Conservation (phyloP, 2,113 vertebrate genomes). For the Epinephelus lanceolatus region DNA sequence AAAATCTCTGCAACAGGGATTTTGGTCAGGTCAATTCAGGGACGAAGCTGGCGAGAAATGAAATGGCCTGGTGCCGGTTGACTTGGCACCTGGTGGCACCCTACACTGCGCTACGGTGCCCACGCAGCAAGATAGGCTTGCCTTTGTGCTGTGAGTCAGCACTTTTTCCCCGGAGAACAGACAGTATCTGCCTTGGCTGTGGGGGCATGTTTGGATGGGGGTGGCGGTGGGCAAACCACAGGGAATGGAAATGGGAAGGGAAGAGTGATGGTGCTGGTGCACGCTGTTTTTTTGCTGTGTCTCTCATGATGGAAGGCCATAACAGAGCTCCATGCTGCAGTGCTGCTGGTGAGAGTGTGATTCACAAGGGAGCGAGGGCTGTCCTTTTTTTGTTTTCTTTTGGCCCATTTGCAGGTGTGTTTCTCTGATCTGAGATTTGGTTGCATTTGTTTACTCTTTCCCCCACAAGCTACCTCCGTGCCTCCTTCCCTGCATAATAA, state of each 20-base stretch:
- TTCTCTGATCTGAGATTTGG: conserved; percentile 29
- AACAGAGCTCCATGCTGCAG: conserved; percentile 47
- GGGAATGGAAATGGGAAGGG: conserved; percentile 72
- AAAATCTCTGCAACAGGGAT: not conserved
- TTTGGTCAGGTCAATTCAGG: conserved; percentile 8
- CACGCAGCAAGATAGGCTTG: conserved; percentile 59
- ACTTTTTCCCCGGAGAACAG: conserved; percentile 66
- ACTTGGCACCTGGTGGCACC: conserved; percentile 54
- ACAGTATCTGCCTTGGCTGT: conserved; percentile 60
- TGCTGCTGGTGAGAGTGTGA: conserved; percentile 11
- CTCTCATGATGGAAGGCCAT: conserved; percentile 66
- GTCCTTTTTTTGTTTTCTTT: conserved; percentile 17
- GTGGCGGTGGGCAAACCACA: conserved; percentile 43
- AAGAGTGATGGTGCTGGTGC: conserved; percentile 58
- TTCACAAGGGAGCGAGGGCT: conserved; percentile 5
- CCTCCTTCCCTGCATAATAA: conserved; percentile 13
- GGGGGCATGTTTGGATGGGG: conserved; percentile 52
- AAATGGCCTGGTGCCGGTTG: conserved; percentile 39
- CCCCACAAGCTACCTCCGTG: conserved; percentile 3
- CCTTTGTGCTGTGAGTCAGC: conserved; percentile 78
- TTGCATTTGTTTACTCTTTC: conserved; percentile 45
- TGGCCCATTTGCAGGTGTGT: conserved; percentile 27
- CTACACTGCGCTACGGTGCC: conserved; percentile 44
- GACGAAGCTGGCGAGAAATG: conserved; percentile 7
- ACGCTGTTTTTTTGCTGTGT: conserved; percentile 48